Base-by-base conservation (phyloP, 2,888 invertebrate genomes). In the Andrena bicolor region DNA sequence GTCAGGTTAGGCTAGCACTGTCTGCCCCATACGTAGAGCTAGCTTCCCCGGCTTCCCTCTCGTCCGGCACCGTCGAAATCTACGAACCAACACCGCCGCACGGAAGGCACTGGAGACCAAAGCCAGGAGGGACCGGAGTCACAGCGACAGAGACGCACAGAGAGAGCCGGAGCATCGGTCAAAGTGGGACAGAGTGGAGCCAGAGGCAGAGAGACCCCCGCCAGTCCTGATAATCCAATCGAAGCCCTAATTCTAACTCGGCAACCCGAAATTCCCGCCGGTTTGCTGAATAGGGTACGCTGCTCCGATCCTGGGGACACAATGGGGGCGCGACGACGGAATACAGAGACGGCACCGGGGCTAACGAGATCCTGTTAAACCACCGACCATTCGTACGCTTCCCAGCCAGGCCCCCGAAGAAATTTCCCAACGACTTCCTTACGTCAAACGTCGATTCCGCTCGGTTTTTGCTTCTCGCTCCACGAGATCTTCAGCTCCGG, bases 161-260 rank as follows among this genome's bases (percentile, higher is more conserved):
- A 68, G 56, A 49, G 49, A 71, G 71, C 72, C 82, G 26, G 70
- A 72, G 69, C 65, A 63, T 64, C 69, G 56, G 63, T 41, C 16
- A 41, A 41, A 86, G 68, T 58, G 84, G 60, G 60, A 71, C 49
- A 23, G 73, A 48, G 53, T 53, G 35, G 69, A 70, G 69, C 56
- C 58, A 56, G 56, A 56, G 56, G 23, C 73, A 16, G 72, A 49
- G 75, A 82, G 84, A 78, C 80, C 84, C 88, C 88, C 86, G 82
- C 86, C 87, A 87, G 58, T 89, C 88, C 90, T 90, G 93, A 93
- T 93, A 93, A 93, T 93, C 93, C 92, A 93, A 93, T 93, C 92
- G 92, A 92, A 93, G 92, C 90, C 92, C 93, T 93, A 93, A 94
- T 94, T 93, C 93, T 92, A 91, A 93, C 92, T 92, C 93, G 90